These are phyloP conservation scores for Eulacestoma nigropectus DNA, from an alignment of 2,113 vertebrate species.

Conservation along the genomic window DNA sequence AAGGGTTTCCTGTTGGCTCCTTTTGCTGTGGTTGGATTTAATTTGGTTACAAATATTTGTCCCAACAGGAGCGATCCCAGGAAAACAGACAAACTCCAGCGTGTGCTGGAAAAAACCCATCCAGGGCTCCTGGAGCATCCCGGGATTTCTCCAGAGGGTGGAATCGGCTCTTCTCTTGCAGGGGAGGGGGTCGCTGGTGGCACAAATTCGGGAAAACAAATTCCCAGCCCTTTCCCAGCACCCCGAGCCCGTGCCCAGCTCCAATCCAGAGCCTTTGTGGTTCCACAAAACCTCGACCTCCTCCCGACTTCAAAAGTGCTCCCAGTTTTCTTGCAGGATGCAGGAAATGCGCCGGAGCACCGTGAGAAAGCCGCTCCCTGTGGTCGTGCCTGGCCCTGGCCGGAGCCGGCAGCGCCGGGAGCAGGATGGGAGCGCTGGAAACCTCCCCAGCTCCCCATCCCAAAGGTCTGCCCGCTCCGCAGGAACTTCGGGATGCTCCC, in stretches of 20 bases:
- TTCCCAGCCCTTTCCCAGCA: background rate
- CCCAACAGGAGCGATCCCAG: background rate
- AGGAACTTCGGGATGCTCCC: background rate
- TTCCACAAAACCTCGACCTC: background rate
- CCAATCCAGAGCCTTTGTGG: background rate
- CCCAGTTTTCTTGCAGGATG: background rate
- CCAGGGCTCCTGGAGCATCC: background rate
- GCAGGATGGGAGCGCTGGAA: conserved; percentile 13
- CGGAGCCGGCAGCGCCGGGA: conserved; percentile 35
- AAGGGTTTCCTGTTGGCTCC: background rate
- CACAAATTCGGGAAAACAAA: background rate
- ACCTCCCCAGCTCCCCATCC: background rate
- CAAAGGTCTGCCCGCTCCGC: background rate
- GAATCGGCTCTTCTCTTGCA: background rate
- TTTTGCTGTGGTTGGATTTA: background rate
- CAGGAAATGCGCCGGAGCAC: background rate
- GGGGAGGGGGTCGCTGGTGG: background rate
- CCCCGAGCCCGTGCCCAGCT: background rate
- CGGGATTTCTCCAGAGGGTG: background rate
- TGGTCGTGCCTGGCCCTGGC: conserved; percentile 11
- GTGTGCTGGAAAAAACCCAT: background rate
- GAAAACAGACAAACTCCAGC: background rate
- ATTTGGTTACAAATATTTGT: background rate
- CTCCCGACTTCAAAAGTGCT: background rate
- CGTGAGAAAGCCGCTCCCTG: conserved; percentile 48